These are phyloP conservation scores for Serinus canaria DNA, from an alignment of 2,113 vertebrate species.

Conservation along the genomic window DNA sequence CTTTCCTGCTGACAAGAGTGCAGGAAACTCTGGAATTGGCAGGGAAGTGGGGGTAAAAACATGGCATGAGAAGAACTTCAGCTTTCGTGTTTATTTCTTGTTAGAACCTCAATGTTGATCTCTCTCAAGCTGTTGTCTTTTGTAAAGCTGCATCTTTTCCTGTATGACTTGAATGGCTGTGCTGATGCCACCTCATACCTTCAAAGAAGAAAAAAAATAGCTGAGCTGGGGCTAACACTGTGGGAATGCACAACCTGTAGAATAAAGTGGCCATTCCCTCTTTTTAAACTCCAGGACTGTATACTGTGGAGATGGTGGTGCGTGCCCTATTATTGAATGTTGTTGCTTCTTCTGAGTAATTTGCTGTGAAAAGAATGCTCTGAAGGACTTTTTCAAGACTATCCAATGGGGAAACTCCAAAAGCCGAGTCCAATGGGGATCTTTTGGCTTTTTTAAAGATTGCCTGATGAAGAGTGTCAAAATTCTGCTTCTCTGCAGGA, in stretches of 20 bases:
- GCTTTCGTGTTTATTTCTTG: background rate
- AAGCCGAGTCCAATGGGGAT: constrained; percentile 11
- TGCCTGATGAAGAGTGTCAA: background rate
- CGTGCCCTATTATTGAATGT: constrained; percentile 28
- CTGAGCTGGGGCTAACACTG: background rate
- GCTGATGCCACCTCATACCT: background rate
- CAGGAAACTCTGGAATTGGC: background rate
- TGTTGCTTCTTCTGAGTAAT: background rate
- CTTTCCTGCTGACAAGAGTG: background rate
- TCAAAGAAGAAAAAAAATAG: background rate
- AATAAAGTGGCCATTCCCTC: background rate
- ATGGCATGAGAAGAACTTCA: background rate
- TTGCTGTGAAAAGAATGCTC: constrained; percentile 18
- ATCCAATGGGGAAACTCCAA: background rate
- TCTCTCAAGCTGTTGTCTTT: constrained; percentile 8
- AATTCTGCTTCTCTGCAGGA: constrained; percentile 66
- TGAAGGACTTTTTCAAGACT: background rate
- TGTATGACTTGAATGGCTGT: background rate
- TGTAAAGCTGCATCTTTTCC: background rate
- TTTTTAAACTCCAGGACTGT: background rate
- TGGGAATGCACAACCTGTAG: background rate
- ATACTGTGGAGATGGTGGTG: background rate
- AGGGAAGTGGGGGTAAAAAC: background rate
- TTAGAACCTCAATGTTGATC: background rate
- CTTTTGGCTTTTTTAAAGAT: background rate